These are phyloP conservation scores for Percopsis omiscomaycus DNA, from an alignment of 2,797 vertebrate genomes.

Conservation along the genomic window DNA sequence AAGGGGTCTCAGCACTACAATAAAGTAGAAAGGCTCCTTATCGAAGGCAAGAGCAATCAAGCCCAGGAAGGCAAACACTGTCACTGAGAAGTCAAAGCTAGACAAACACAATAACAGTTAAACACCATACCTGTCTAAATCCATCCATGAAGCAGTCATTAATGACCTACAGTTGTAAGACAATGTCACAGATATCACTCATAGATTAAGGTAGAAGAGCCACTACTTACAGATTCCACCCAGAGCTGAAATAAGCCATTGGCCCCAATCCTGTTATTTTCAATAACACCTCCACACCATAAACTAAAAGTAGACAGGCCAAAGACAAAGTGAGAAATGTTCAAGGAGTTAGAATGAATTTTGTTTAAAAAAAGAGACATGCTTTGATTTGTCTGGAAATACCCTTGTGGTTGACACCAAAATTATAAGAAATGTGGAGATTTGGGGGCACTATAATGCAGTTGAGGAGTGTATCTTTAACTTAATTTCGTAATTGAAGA, in stretches of 20 bases:
- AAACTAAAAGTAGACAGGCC: constrained; percentile 78
- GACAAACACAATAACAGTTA: constrained; percentile 7
- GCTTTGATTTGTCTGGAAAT: too few species aligned
- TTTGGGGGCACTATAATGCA: too few species aligned
- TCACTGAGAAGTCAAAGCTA: constrained; percentile 97
- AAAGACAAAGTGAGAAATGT: constrained; percentile 19
- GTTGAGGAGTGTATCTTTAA: too few species aligned
- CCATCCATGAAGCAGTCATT: not conserved
- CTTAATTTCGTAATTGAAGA: too few species aligned
- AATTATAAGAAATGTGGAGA: too few species aligned
- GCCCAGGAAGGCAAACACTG: constrained; percentile 90
- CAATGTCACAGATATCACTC: not conserved
- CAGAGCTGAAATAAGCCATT: constrained; percentile 91
- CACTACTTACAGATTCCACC: constrained; percentile 94
- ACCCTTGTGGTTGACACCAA: too few species aligned
- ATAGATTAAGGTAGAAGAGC: not conserved
- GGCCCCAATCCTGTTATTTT: constrained; percentile 93
- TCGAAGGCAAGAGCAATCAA: constrained; percentile 89
- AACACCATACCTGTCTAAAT: not conserved
- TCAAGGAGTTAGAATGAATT: too few species aligned
- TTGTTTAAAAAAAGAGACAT: too few species aligned
- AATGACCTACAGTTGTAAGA: not conserved
- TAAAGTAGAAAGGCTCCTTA: constrained; percentile 97
- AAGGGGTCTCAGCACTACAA: constrained; percentile 90
- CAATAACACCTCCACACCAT: constrained; percentile 91